These are phyloP conservation scores for Hydractinia symbiolongicarpus DNA, from an alignment of 30 jellyfish, hydroid and myxozoan genomes.

Conservation along the genomic window DNA sequence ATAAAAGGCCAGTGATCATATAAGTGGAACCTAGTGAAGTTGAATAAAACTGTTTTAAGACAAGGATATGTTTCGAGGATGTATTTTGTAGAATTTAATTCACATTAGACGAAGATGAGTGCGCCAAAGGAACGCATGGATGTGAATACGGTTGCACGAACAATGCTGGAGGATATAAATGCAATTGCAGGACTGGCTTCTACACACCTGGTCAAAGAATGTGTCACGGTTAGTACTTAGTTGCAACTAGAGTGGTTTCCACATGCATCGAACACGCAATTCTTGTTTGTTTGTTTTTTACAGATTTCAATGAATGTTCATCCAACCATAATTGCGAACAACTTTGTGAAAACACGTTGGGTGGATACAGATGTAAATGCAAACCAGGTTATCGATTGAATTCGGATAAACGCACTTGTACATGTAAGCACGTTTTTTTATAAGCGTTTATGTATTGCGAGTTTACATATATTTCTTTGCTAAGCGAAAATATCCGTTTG, in stretches of 20 bases:
- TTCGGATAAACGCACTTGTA: slow-evolving; percentile 56
- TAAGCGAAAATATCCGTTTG: not conserved
- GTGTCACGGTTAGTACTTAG: slow-evolving; percentile 54
- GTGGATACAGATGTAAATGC: slow-evolving; percentile 74
- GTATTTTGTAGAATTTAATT: not conserved
- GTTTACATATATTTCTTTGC: not conserved
- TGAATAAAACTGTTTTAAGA: too few species aligned
- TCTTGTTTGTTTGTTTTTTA: not conserved
- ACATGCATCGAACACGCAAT: not conserved
- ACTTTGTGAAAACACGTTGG: slow-evolving; percentile 67
- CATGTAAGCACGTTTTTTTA: slow-evolving; percentile 33
- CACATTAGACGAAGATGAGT: slow-evolving; percentile 62
- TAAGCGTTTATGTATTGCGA: not conserved
- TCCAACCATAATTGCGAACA: slow-evolving; percentile 47
- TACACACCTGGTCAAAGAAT: slow-evolving; percentile 46
- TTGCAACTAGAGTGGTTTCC: not conserved
- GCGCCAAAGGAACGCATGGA: slow-evolving; percentile 55
- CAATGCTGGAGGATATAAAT: slow-evolving; percentile 56
- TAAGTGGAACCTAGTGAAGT: too few species aligned
- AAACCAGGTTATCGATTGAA: slow-evolving; percentile 63
- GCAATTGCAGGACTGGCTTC: slow-evolving; percentile 61
- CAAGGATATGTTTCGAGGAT: too few species aligned
- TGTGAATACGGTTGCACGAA: slow-evolving; percentile 63
- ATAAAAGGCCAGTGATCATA: too few species aligned
- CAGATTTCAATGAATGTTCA: slow-evolving; percentile 78